A percentile compares a stretch with the other conserved stretches of the same genome.
Conservation (phyloP, 2,888 invertebrate genomes). For the Noctua janthe region DNA sequence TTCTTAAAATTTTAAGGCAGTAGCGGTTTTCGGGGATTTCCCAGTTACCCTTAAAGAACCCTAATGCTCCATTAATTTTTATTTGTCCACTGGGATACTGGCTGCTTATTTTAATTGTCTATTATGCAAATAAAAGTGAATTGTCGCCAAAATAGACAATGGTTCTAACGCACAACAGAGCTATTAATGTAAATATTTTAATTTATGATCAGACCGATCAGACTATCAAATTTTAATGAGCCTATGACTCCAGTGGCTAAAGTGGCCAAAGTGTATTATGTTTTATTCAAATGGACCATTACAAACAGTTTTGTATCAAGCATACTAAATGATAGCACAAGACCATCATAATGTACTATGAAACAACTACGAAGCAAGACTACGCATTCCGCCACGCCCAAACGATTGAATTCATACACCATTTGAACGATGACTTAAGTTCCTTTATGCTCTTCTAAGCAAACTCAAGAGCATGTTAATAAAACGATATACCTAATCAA, state of each 20-base stretch:
- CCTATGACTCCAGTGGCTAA: conserved; percentile 5
- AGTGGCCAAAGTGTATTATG: conserved; percentile 8
- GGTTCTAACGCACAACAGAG: conserved; percentile 16
- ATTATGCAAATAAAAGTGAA: conserved; percentile 12
- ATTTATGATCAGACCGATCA: conserved; percentile 18
- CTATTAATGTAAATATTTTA: conserved; percentile 41
- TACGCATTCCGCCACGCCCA: conserved; percentile 21
- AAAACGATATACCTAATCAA: conserved; percentile 8
- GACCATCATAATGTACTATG: conserved; percentile 11
- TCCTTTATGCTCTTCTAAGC: conserved; percentile 7
- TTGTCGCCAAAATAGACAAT: conserved; percentile 25
- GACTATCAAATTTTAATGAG: conserved; percentile 40
- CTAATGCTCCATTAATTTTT: conserved; percentile 20
- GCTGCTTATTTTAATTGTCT: background rate
- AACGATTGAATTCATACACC: conserved; percentile 38
- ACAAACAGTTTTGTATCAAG: conserved; percentile 30
- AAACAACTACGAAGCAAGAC: conserved; percentile 22
- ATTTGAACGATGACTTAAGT: conserved; percentile 34
- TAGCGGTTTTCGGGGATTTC: background rate
- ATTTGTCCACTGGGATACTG: conserved; percentile 9
- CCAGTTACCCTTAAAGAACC: background rate
- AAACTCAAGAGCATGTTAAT: conserved; percentile 8
- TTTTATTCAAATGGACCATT: conserved; percentile 37
- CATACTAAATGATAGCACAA: conserved; percentile 4
- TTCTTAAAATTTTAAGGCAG: background rate